Base-by-base conservation (phyloP, 2,113 vertebrate genomes). In the Engystomops pustulosus region DNA sequence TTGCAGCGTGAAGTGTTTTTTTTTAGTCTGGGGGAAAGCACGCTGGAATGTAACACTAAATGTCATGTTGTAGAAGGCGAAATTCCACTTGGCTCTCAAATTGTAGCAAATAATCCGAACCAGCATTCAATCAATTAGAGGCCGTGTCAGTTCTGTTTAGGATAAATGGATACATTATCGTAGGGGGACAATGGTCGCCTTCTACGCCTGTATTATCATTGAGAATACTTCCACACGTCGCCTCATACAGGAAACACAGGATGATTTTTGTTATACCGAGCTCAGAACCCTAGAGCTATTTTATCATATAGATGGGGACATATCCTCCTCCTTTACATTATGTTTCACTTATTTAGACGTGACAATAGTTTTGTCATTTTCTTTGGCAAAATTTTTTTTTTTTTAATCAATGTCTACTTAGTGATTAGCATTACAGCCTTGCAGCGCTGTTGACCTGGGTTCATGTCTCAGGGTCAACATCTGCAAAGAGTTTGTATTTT, bases 41-140 rank as follows among this genome's bases (percentile, higher is more conserved):
- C 36, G 47, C 45, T 51, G 65, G 62, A 81, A 67, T 81, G 79
- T 70, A 51, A 51, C 30, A 69, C 79, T 53, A n/a, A 69, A 68
- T 80, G 58, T 38, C 45, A 69, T 70, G 79, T 69, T 81, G 14
- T 69, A 14, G 62, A 55, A n/a, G 47, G 74, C 55, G 38, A 53
- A 69, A 70, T 36, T 70, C 62, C 44, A 34, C 41, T 58, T 81
- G 80, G 32, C 47, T 32, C 15, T 36, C 8, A 25, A 34, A 32
- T 70, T 49, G 80, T 53, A 72, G 51, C 32, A 55, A 58, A 82
- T 23, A n/a, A 53, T 53, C 44, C 53, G 18, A 55, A 70, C 20
- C 47, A 55, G 30, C 41, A 38, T 55, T 23, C 72, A 51, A 20
- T 80, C 62, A 12, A 51, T 69, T 53, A 14, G 44, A 17, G 20